Evolutionary conservation across 2,113 vertebrate genomes (phyloP).

Genomic region (Ammodytes dubius): DNA sequence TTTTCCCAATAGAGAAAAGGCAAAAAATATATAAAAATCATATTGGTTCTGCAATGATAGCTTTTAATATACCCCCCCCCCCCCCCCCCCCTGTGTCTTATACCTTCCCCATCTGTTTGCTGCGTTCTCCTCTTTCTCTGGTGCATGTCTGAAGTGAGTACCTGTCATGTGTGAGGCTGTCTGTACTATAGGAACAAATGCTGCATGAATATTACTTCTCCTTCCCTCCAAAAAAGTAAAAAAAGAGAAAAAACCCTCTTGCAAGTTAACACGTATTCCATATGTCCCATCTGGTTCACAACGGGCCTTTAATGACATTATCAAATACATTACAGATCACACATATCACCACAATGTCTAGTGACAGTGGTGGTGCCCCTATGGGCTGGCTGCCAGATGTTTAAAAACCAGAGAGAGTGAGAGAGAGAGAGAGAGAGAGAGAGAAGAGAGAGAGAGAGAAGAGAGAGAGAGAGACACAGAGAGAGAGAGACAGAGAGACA

Average conservation of each 20-base stretch:
- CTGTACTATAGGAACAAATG: slow-evolving; percentile 22
- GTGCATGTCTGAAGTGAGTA: slow-evolving; percentile 14
- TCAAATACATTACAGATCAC: slow-evolving; percentile 77
- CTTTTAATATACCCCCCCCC: neutral
- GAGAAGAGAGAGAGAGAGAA: neutral
- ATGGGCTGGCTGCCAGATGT: slow-evolving; percentile 62
- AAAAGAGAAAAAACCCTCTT: neutral
- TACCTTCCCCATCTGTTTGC: slow-evolving; percentile 15
- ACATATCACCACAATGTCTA: slow-evolving; percentile 69
- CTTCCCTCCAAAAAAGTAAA: slow-evolving; percentile 7
- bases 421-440: too few species aligned
- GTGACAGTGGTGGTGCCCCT: slow-evolving; percentile 63
- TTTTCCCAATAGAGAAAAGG: neutral
- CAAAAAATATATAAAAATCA: too few species aligned
- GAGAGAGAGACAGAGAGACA: too few species aligned
- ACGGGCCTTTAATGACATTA: slow-evolving; percentile 71
- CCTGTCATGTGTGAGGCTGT: slow-evolving; percentile 25
- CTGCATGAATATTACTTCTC: slow-evolving; percentile 34
- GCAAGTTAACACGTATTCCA: slow-evolving; percentile 69
- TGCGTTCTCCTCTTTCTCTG: slow-evolving; percentile 1
- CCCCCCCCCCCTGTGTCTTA: neutral
- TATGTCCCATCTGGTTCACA: slow-evolving; percentile 72
- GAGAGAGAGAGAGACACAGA: neutral
- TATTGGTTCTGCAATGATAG: neutral
- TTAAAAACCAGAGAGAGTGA: slow-evolving; percentile 24